phyloP scores from a whole-genome alignment of 1,140 invertebrate genomes.

The Aradophagus sp. region DNA sequence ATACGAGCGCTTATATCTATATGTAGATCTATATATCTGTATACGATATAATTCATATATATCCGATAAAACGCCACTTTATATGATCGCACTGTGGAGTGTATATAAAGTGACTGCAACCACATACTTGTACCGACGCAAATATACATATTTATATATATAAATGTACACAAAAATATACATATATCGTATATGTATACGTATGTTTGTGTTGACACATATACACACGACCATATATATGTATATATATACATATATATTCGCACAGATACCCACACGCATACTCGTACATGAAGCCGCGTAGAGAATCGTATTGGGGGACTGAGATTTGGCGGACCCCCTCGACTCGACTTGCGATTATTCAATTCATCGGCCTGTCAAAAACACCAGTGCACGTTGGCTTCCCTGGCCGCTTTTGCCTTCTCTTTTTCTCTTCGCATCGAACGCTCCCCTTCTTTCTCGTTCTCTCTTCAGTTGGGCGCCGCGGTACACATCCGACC shows the following conservation, averaged over 20 bases:
- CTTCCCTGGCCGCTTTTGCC: constrained; percentile 66
- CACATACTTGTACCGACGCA: too few species aligned
- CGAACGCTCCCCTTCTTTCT: constrained; percentile 50
- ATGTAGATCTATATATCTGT: too few species aligned
- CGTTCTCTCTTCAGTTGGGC: constrained; percentile 43
- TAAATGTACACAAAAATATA: constrained; percentile 2
- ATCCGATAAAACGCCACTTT: too few species aligned
- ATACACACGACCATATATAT: too few species aligned
- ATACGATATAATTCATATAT: too few species aligned
- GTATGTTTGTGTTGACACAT: too few species aligned
- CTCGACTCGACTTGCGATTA: constrained; percentile 76
- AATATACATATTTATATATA: too few species aligned
- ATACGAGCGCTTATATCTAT: too few species aligned
- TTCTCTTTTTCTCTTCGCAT: constrained; percentile 62
- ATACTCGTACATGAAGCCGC: constrained; percentile 1
- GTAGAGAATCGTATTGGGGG: constrained; percentile 64
- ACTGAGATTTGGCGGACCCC: constrained; percentile 73
- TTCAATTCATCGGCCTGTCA: constrained; percentile 77
- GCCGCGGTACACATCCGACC: constrained; percentile 36
- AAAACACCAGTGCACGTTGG: constrained; percentile 75
- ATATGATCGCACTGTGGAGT: too few species aligned
- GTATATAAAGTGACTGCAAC: too few species aligned
- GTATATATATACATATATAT: too few species aligned
- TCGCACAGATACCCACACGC: constrained; percentile 3
- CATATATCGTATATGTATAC: too few species aligned